A percentile compares a stretch with the other conserved stretches of the same genome.
phyloP scores from a whole-genome alignment of 2,797 vertebrate species.

The Tenualosa thibaudeaui region DNA sequence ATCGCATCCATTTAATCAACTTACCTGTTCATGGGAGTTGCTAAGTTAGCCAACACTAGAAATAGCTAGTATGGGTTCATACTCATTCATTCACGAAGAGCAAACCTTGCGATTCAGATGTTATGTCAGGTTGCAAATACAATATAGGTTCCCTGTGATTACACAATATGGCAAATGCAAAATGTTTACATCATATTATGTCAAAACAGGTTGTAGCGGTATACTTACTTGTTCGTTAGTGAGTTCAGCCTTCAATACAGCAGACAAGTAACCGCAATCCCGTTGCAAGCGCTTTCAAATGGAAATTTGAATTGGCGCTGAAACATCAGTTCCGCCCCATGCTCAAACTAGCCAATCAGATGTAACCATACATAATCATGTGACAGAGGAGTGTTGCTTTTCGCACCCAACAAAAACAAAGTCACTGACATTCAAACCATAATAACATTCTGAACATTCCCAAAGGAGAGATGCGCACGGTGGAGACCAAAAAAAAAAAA shows the following conservation, averaged over 20 bases:
- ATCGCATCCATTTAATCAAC: too few species aligned
- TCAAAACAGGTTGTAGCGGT: background rate
- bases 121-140: too few species aligned
- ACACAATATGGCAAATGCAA: background rate
- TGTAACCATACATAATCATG: background rate
- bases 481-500: background rate
- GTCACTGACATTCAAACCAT: slow-evolving; percentile 1
- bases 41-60: too few species aligned
- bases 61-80: too few species aligned
- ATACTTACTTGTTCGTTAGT: background rate
- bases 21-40: too few species aligned
- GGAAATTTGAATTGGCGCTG: slow-evolving; percentile 17
- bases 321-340: slow-evolving; percentile 23
- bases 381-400: background rate
- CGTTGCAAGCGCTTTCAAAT: background rate
- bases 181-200: background rate
- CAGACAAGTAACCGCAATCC: slow-evolving; percentile 1
- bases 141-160: too few species aligned
- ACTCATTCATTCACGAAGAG: background rate
- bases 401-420: background rate
- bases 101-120: too few species aligned
- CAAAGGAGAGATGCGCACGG: background rate
- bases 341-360: slow-evolving; percentile 13
- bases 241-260: background rate
- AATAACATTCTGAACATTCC: slow-evolving; percentile 18